Evolutionary conservation across 2,888 invertebrate species (phyloP).

Genomic region (Cataglyphis livida): DNA sequence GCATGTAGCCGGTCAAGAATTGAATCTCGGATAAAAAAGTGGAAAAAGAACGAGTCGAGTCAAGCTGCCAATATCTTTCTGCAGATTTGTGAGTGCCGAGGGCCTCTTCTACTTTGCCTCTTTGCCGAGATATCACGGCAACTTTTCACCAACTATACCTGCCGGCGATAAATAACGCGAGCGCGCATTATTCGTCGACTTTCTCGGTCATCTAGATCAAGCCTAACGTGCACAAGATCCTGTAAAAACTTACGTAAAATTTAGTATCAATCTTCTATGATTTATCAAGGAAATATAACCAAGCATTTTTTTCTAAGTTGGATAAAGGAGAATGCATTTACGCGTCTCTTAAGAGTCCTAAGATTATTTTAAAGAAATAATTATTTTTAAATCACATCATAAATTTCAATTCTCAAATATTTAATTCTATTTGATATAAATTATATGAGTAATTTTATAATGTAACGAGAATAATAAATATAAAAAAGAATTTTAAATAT

Average conservation of each 20-base stretch:
- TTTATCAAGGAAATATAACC: slow-evolving; percentile 30
- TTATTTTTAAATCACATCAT: not conserved
- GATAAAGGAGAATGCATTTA: not conserved
- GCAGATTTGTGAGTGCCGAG: slow-evolving; percentile 77
- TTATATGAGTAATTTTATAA: not conserved
- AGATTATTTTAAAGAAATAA: not conserved
- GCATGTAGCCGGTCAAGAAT: slow-evolving; percentile 19
- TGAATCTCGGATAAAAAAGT: slow-evolving; percentile 34
- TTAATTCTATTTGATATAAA: not conserved
- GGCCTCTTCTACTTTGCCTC: slow-evolving; percentile 64
- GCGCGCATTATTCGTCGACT: slow-evolving; percentile 63
- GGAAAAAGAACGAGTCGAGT: slow-evolving; percentile 59
- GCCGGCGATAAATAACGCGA: slow-evolving; percentile 77
- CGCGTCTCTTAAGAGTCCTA: not conserved
- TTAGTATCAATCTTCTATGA: slow-evolving; percentile 36
- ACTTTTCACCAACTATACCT: slow-evolving; percentile 73
- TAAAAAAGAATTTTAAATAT: not conserved
- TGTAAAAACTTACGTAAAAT: slow-evolving; percentile 47
- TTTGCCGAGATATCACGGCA: slow-evolving; percentile 69
- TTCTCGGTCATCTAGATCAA: slow-evolving; percentile 61
- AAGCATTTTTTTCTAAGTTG: slow-evolving; percentile 10
- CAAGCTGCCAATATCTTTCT: slow-evolving; percentile 78
- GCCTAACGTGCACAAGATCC: slow-evolving; percentile 40
- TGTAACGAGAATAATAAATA: not conserved
- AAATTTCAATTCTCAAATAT: not conserved